Evolutionary conservation across 1,140 invertebrate genomes (phyloP).

Genomic region (Araneus ventricosus): DNA sequence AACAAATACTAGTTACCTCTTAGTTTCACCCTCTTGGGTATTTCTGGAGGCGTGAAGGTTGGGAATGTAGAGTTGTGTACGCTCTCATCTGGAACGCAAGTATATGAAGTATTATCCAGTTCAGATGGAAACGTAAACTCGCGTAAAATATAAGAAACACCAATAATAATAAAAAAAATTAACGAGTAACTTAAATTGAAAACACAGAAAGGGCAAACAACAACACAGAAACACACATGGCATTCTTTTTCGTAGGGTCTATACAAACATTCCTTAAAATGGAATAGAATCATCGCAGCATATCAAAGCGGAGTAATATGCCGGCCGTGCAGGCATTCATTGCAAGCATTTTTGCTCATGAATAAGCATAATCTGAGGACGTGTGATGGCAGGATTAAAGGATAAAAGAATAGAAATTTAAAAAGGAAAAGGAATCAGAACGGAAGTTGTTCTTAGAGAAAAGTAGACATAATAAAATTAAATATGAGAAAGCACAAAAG

Average conservation of each 20-base stretch:
- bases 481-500: not conserved
- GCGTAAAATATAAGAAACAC: not conserved
- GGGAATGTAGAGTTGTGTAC: slow-evolving; percentile 77
- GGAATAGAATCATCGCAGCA: not conserved
- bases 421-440: not conserved
- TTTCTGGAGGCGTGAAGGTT: slow-evolving; percentile 95
- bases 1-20: slow-evolving; percentile 86
- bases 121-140: not conserved
- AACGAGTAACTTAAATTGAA: not conserved
- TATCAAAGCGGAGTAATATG: slow-evolving; percentile 1
- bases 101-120: slow-evolving; percentile 18
- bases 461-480: not conserved
- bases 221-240: slow-evolving; percentile 29
- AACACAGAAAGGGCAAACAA: not conserved
- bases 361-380: not conserved
- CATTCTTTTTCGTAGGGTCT: not conserved
- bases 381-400: not conserved
- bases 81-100: slow-evolving; percentile 78
- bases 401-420: not conserved
- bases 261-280: slow-evolving; percentile 35
- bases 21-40: slow-evolving; percentile 97
- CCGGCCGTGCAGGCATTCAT: slow-evolving; percentile 48
- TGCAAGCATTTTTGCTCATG: slow-evolving; percentile 5
- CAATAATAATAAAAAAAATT: not conserved
- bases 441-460: not conserved